phyloP scores from a whole-genome alignment of 1,140 invertebrate species.

The Cecropterus lyciades region DNA sequence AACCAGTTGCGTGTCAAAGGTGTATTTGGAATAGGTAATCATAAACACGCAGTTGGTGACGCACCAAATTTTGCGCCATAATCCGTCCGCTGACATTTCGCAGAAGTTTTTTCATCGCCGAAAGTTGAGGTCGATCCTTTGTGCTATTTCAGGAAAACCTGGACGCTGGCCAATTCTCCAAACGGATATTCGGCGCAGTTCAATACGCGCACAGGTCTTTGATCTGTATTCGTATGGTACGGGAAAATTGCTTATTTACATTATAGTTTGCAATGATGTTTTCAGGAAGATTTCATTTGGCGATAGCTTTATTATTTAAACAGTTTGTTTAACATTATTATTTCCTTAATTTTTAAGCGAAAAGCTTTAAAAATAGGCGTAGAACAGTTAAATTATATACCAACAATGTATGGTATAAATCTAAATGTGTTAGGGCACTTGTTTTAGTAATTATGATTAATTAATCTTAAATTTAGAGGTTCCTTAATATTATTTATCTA shows the following conservation, averaged over 20 bases:
- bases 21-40: neutral
- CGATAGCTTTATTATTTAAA: no score
- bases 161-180: constrained; percentile 66
- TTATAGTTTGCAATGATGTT: constrained; percentile 13
- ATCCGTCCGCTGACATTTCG: constrained; percentile 65
- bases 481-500: no score
- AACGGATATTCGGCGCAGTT: constrained; percentile 64
- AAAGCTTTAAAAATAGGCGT: no score
- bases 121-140: constrained; percentile 76
- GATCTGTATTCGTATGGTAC: constrained; percentile 45
- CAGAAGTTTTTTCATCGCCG: constrained; percentile 72
- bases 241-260: constrained; percentile 28
- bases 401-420: no score
- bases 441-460: no score
- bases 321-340: no score
- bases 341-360: no score
- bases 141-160: constrained; percentile 81
- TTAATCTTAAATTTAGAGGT: no score
- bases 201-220: constrained; percentile 59
- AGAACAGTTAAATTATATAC: no score
- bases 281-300: neutral
- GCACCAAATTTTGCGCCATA: constrained; percentile 69
- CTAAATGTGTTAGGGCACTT: no score
- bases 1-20: constrained; percentile 10
- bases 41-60: constrained; percentile 48